Evolutionary conservation across 2,113 vertebrate genomes (phyloP).

Genomic region (Oplegnathus fasciatus): DNA sequence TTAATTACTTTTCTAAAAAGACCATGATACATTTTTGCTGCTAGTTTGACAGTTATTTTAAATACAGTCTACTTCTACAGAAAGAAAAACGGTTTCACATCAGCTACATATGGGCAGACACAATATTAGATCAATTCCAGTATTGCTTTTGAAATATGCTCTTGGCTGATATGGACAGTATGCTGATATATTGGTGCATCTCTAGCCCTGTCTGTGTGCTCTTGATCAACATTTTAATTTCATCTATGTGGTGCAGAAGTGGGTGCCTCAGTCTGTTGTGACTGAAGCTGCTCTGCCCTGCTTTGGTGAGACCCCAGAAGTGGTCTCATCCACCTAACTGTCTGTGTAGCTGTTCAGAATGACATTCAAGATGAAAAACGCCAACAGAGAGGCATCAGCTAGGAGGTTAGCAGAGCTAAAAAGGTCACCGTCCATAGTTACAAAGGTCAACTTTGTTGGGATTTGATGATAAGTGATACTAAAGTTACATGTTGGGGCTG

Average conservation of each 20-base stretch:
- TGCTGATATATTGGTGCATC: slow-evolving; percentile 24
- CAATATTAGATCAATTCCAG: slow-evolving; percentile 34
- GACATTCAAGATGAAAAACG: slow-evolving; percentile 55
- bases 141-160: slow-evolving; percentile 68
- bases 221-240: slow-evolving; percentile 38
- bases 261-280: slow-evolving; percentile 14
- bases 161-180: slow-evolving; percentile 33
- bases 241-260: slow-evolving; percentile 16
- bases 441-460: slow-evolving; percentile 56
- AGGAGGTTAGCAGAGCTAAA: slow-evolving; percentile 33
- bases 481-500: slow-evolving; percentile 21
- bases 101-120: slow-evolving; percentile 49
- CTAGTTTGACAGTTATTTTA: slow-evolving; percentile 38
- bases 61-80: slow-evolving; percentile 34
- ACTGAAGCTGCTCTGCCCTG: slow-evolving; percentile 18
- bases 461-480: slow-evolving; percentile 40
- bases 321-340: slow-evolving; percentile 13
- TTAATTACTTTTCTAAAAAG: slow-evolving; percentile 31
- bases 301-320: slow-evolving; percentile 23
- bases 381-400: slow-evolving; percentile 38
- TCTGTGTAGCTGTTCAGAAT: slow-evolving; percentile 27
- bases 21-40: slow-evolving; percentile 40
- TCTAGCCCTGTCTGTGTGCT: slow-evolving; percentile 58
- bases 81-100: slow-evolving; percentile 1
- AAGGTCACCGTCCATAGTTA: slow-evolving; percentile 55